Evolutionary conservation across 1,140 invertebrate species (phyloP).

Genomic region (Yoshiicerus persimilis): DNA sequence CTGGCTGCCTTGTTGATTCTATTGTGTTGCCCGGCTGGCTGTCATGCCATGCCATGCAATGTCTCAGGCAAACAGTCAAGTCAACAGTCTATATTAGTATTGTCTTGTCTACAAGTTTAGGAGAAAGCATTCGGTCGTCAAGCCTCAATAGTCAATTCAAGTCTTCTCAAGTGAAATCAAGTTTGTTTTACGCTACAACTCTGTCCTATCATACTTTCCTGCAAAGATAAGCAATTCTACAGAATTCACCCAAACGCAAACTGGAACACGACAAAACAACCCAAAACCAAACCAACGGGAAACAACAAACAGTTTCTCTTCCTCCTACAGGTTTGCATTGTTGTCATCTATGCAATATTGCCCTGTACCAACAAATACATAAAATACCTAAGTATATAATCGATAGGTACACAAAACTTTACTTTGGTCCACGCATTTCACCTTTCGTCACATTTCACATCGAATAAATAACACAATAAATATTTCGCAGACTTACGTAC

Average conservation of each 20-base stretch:
- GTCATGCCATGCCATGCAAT: neutral
- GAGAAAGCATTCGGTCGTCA: neutral
- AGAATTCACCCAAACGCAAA: neutral
- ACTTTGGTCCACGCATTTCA: too few species aligned
- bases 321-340: neutral
- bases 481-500: too few species aligned
- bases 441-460: too few species aligned
- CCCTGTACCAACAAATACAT: neutral
- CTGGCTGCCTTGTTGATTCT: constrained; percentile 2
- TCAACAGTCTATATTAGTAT: neutral
- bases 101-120: neutral
- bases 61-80: neutral
- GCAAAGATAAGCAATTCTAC: constrained; percentile 5
- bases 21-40: neutral
- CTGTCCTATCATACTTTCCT: neutral
- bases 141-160: neutral
- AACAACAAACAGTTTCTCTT: neutral
- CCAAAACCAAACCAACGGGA: neutral
- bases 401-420: too few species aligned
- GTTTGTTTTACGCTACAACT: neutral
- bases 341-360: neutral
- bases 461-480: too few species aligned
- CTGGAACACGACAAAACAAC: neutral
- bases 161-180: neutral
- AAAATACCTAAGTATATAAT: neutral